Base-by-base conservation (phyloP, 2,888 invertebrate genomes). In the Phengaris arion region DNA sequence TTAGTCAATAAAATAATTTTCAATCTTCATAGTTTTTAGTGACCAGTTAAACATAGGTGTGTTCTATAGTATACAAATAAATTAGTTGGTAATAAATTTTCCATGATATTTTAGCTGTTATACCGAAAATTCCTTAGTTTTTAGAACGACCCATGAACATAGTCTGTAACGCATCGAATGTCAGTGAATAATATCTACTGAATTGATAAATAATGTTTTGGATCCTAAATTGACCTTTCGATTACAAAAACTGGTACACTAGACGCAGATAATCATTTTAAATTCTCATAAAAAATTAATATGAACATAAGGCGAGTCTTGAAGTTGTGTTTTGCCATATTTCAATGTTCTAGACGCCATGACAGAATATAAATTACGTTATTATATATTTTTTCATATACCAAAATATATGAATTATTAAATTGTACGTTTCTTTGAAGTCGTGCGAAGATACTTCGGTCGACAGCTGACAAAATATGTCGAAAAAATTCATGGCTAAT, bases 201-300 rank as follows among this genome's bases (percentile, higher is more conserved):
- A 70, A 70, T 70, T 52, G 22, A 70, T 70, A 48, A 68, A 68
- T 68, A 68, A 51, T 52, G 51, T 22, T 22, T 70, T 70, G 69
- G 22, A 15, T 59, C 15, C 59, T 59, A 59, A 70, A 35, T 15
- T 52, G 35, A 72, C 8, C 54, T 22, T 46, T 54, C 54, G 13
- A 10, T 46, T 15, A 15, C 22, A 70, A 70, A 52, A 70, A 48
- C 22, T 51, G 15, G 51, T 15, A 22, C 22, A 52, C 10, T 52
- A 6, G n/a, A 9, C 10, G 35, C 54, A 46, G n/a, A 48, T 69
- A 9, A 69, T 10, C 8, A 48, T 54, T 72, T 54, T 35, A 12
- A 52, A 6, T 72, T 54, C 12, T 72, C 52, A 35, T 54, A 35
- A 54, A 35, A 12, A 72, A 35, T 15, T 15, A 10, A 72, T 54